These are phyloP conservation scores for Netelia fuscicornis DNA, from an alignment of 2,888 invertebrate species.

Conservation along the genomic window DNA sequence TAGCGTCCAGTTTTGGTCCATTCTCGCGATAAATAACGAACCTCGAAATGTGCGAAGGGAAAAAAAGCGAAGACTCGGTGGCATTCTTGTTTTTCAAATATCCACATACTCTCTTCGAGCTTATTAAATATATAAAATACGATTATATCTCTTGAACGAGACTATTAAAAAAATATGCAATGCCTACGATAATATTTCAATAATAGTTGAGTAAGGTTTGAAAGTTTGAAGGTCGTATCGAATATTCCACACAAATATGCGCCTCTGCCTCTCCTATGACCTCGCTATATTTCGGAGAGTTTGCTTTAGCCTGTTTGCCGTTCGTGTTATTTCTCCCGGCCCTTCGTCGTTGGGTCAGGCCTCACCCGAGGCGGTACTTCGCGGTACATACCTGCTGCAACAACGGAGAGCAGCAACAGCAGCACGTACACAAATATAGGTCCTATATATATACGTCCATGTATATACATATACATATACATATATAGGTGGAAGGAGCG, in stretches of 20 bases:
- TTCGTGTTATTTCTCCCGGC: not conserved
- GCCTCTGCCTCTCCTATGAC: too few relatives aligned
- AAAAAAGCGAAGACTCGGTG: not conserved
- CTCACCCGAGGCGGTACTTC: slow-evolving; percentile 43
- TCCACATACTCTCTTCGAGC: too few relatives aligned
- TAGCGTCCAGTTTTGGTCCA: slow-evolving; percentile 23
- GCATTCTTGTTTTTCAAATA: too few relatives aligned
- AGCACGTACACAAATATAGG: not conserved
- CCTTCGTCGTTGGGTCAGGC: slow-evolving; percentile 21
- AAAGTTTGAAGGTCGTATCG: not conserved
- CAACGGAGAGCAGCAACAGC: slow-evolving; percentile 10
- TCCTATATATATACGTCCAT: slow-evolving; percentile 7
- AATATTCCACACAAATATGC: not conserved
- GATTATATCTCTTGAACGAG: not conserved
- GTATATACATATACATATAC: not conserved
- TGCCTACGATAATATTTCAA: not conserved
- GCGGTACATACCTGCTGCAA: slow-evolving; percentile 35
- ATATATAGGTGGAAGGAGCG: not conserved
- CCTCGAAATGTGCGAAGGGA: not conserved
- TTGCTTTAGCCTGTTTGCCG: slow-evolving; percentile 3
- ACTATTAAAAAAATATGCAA: not conserved
- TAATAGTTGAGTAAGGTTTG: not conserved
- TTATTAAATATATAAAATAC: too few relatives aligned
- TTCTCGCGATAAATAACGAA: not conserved
- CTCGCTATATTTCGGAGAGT: not conserved